Evolutionary conservation across 1,140 invertebrate species (phyloP), one percentile per base, ranked within the genome.

Genomic region (Drosophila sturtevanti): DNA sequence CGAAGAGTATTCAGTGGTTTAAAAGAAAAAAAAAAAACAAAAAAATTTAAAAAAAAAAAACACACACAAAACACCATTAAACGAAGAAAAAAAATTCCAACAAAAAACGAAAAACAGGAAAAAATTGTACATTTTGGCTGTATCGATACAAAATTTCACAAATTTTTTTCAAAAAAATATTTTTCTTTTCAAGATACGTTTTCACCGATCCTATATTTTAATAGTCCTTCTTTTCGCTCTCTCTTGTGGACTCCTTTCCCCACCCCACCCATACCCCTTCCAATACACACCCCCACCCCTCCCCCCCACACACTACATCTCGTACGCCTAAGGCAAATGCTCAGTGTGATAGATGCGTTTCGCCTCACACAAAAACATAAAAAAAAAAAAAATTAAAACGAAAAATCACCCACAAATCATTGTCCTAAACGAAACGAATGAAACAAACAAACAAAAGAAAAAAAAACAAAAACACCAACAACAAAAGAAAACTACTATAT

Each of bases 41-140:
- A 9, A 44, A 44, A 37, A 37, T 5, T 7, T 14, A 14, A 44
- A 44, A 41, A 4, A 4, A 24, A 0, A 24, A 24, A 24, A 3
- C 22, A 2, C 2, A 31, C n/a, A n/a, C n/a, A n/a, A n/a, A n/a
- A n/a, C n/a, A n/a, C 10, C 37, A n/a, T n/a, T 38, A 6, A 18
- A 44, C n/a, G 18, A 44, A 16, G 2, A 44, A 44, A 44, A 44
- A 18, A 10, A 6, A 10, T 6, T 6, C 9, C 11, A 14, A 34
- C 2, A 41, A 16, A 48, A 38, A 52, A 10, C n/a, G 21, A 35
- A 16, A 52, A 14, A 66, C 10, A 21, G 16, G 12, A 48, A 48
- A 48, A 74, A 74, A 77, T 74, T 77, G 75, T 77, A 74, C 62
- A 73, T 77, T 77, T 77, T 77, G 74, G 74, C 73, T 31, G 12